Conservation (phyloP, 2,113 vertebrate species). For the Nicator chloris region DNA sequence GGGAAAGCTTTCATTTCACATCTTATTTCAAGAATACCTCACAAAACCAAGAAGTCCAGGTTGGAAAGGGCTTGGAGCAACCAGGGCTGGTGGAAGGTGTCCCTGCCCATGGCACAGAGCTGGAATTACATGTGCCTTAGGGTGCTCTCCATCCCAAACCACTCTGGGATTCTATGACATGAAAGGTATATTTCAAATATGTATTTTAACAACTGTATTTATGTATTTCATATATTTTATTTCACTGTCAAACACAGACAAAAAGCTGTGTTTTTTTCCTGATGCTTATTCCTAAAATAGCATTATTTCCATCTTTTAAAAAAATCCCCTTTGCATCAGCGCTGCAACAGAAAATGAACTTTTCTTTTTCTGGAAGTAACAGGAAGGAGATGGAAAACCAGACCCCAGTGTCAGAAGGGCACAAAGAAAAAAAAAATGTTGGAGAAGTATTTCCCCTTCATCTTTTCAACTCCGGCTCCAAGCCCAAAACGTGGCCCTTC, state of each 20-base stretch:
- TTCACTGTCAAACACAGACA: background rate
- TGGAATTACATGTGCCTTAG: background rate
- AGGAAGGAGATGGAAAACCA: background rate
- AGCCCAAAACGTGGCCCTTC: fast-evolving
- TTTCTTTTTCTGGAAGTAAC: background rate
- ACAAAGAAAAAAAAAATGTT: background rate
- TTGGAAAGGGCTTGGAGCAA: background rate
- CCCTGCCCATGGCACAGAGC: fast-evolving
- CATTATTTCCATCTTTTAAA: background rate
- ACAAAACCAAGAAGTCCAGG: background rate
- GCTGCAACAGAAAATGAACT: background rate
- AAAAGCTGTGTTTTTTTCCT: background rate
- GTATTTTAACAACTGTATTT: background rate
- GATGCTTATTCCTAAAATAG: background rate
- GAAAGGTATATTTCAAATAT: background rate
- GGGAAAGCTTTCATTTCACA: background rate
- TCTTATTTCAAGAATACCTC: background rate
- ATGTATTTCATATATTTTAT: background rate
- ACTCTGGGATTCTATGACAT: background rate
- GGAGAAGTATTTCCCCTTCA: background rate
- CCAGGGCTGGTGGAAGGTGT: background rate
- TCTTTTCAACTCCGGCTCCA: background rate
- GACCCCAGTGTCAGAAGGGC: background rate
- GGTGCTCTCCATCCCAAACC: background rate
- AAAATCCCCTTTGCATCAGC: background rate